A percentile compares a stretch with the other conserved stretches of the same genome.
Evolutionary conservation across 2,888 invertebrate genomes (phyloP).

Genomic region (Tricholauxania praeusta): DNA sequence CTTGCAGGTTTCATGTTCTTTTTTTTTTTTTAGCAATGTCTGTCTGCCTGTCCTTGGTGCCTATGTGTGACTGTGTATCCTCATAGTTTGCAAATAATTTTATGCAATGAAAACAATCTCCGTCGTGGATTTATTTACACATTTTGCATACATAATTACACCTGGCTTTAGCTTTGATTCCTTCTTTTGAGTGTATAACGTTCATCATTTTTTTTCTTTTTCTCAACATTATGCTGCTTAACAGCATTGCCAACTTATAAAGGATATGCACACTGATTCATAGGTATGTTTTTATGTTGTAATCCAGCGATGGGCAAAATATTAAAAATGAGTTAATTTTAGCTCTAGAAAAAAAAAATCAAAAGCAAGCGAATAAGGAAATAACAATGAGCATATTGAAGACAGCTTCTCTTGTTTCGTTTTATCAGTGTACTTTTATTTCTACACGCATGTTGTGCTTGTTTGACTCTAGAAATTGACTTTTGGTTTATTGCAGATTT

Average conservation of each 20-base stretch:
- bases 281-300: background rate
- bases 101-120: conserved; percentile 34
- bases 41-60: background rate
- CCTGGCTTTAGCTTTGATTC: conserved; percentile 35
- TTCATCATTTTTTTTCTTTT: background rate
- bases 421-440: too few species aligned
- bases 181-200: background rate
- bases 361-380: too few species aligned
- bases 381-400: too few species aligned
- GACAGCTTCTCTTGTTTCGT: too few species aligned
- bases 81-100: conserved; percentile 17
- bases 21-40: background rate
- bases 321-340: too few species aligned
- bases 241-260: conserved; percentile 3
- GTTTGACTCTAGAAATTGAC: too few species aligned
- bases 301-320: too few species aligned
- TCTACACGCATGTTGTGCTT: too few species aligned
- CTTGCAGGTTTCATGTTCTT: too few species aligned
- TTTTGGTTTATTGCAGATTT: too few species aligned
- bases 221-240: background rate
- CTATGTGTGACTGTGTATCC: background rate
- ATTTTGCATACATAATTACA: conserved; percentile 43
- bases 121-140: conserved; percentile 39
- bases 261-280: background rate
- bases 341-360: too few species aligned